Evolutionary conservation across 2,888 invertebrate species (phyloP).

Genomic region (Hemithea aestivaria): DNA sequence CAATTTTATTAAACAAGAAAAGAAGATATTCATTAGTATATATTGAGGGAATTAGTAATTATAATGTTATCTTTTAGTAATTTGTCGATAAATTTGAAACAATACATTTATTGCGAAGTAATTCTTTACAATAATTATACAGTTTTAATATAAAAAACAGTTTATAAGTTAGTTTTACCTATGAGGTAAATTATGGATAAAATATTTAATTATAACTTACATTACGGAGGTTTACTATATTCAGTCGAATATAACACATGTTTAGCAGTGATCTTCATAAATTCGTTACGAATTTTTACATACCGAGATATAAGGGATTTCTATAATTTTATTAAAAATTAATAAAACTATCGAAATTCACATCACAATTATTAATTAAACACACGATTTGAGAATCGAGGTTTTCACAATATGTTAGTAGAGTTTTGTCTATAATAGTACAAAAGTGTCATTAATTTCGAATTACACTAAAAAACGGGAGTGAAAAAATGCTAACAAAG

Average conservation of each 20-base stretch:
- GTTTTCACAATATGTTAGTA: conserved; percentile 5
- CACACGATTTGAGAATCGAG: conserved; percentile 8
- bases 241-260: conserved; percentile 30
- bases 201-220: conserved; percentile 17
- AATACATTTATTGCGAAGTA: conserved; percentile 14
- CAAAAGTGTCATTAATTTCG: conserved; percentile 18
- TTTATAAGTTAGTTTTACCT: conserved; percentile 22
- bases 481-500: no score
- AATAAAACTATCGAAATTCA: conserved; percentile 12
- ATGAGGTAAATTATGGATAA: conserved; percentile 27
- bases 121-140: conserved; percentile 18
- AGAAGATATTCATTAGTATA: no score
- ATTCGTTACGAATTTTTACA: conserved; percentile 28
- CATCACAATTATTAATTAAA: conserved; percentile 9
- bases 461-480: no score
- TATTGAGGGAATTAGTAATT: no score
- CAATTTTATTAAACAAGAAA: no score
- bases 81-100: conserved; percentile 12
- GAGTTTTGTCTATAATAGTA: conserved; percentile 9
- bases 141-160: conserved; percentile 19
- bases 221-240: conserved; percentile 21
- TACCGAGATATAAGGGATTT: conserved; percentile 15
- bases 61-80: no score
- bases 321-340: conserved; percentile 5
- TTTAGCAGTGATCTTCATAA: conserved; percentile 16